phyloP scores from a whole-genome alignment of 2,113 vertebrate genomes.

The Laticauda colubrina region DNA sequence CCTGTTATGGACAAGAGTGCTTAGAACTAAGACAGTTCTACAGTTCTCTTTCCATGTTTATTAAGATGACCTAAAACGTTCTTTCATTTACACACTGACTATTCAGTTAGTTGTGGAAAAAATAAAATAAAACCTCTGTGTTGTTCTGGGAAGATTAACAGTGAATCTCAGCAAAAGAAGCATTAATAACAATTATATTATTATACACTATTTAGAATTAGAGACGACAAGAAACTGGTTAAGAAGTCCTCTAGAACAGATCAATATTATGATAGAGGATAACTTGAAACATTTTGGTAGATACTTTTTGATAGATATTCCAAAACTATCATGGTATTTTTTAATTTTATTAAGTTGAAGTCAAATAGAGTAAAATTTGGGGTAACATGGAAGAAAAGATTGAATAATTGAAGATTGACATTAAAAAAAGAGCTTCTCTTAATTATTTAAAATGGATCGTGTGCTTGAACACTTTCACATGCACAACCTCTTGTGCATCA shows the following conservation, averaged over 20 bases:
- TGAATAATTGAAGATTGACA: neutral
- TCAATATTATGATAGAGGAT: neutral
- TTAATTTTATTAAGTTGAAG: neutral
- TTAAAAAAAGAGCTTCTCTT: constrained; percentile 34
- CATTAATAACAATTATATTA: neutral
- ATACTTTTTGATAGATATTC: neutral
- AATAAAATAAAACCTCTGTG: neutral
- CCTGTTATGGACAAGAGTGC: neutral
- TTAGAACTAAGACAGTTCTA: neutral
- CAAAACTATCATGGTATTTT: constrained; percentile 18
- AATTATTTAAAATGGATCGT: constrained; percentile 32
- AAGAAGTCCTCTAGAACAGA: constrained; percentile 19
- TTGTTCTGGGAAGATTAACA: constrained; percentile 12
- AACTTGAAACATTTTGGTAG: constrained; percentile 25
- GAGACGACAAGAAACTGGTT: neutral
- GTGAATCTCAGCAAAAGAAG: neutral
- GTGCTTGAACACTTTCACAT: neutral
- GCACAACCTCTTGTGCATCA: constrained; percentile 23
- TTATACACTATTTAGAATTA: neutral
- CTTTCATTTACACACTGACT: neutral
- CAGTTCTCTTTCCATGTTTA: neutral
- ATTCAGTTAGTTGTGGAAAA: neutral
- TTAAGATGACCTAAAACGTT: neutral
- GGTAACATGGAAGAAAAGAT: constrained; percentile 32
- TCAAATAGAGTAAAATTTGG: neutral